Evolutionary conservation across 1,140 invertebrate species (phyloP), one percentile per base, ranked within the genome.

Genomic region (Saccostrea cuccullata): DNA sequence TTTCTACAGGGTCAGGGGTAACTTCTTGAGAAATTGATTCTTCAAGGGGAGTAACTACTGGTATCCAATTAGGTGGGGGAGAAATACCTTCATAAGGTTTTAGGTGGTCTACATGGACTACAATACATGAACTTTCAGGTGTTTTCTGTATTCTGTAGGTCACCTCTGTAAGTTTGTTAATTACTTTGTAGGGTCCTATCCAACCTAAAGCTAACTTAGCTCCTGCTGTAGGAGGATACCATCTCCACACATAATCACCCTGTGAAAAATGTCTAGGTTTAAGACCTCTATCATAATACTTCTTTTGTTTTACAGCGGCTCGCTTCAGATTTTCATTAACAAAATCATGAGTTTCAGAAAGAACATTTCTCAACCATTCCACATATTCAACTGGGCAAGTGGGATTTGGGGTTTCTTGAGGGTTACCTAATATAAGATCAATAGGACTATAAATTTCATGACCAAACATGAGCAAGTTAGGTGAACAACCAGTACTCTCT

Each of bases 221-320:
- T 55, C 77, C 60, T 40, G 88, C 88, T 15, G 26, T 58, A n/a
- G 90, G 90, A 36, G 87, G 89, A 85, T 91, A 91, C 85, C 87
- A 91, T 55, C 90, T 82, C 89, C 90, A 91, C 2, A 89, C 87
- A 67, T 55, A 91, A 15, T 23, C 20, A 9, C 87, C 89, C 17
- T 23, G 55, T 36, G 82, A 20, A 88, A 87, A 56, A 55, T 40
- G 9, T 15, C 60, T 55, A 3, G 83, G 64, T 55, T 82, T 87
- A 4, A 60, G 2, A 9, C 86, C 83, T 6, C 87, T 36, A 36
- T 36, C 30, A 36, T 36, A 36, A 36, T 36, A 36, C 30, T 36
- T 36, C 30, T 36, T 36, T 15, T 91, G 90, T 55, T 55, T 67
- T 26, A 20, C 20, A 9, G 87, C 67, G 47, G 88, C 58, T n/a